These are phyloP conservation scores for Trinectes maculatus DNA, from an alignment of 2,113 vertebrate species.

Conservation along the genomic window DNA sequence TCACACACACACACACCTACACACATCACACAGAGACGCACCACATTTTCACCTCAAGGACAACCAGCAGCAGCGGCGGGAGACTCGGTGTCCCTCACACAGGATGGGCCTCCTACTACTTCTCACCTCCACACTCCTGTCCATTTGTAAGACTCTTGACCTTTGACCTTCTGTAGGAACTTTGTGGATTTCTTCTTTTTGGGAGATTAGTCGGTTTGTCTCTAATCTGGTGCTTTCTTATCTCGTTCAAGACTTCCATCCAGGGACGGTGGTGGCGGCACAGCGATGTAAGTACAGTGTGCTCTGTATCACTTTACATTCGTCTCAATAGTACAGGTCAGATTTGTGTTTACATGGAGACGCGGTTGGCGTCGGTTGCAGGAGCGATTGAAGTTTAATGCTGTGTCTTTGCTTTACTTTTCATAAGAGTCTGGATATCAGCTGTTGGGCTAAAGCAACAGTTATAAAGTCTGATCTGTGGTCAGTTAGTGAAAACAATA, in stretches of 20 bases:
- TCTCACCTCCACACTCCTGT: constrained; percentile 57
- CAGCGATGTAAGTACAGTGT: constrained; percentile 61
- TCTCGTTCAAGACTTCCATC: constrained; percentile 35
- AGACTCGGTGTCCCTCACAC: constrained; percentile 37
- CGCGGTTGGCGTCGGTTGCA: not conserved
- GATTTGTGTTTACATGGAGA: not conserved
- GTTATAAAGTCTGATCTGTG: not conserved
- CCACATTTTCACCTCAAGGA: not conserved
- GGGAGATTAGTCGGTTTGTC: constrained; percentile 6
- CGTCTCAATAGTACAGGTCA: not conserved
- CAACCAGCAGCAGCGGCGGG: constrained; percentile 28
- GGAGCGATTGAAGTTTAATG: not conserved
- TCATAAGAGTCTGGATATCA: not conserved
- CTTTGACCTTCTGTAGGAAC: not conserved
- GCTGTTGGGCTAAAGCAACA: not conserved
- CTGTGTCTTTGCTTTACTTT: not conserved
- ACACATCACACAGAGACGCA: not conserved
- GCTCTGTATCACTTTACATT: not conserved
- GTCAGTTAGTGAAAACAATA: constrained; percentile 36
- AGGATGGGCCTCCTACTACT: constrained; percentile 65
- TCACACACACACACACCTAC: not conserved
- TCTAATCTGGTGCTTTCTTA: constrained; percentile 51
- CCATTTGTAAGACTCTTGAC: constrained; percentile 73
- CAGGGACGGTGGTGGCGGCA: constrained; percentile 26
- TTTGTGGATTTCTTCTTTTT: not conserved